Percentiles rank a stretch among this genome's conserved stretches.
Conservation (phyloP, 2,888 invertebrate genomes). For the Drosophila diplacantha region DNA sequence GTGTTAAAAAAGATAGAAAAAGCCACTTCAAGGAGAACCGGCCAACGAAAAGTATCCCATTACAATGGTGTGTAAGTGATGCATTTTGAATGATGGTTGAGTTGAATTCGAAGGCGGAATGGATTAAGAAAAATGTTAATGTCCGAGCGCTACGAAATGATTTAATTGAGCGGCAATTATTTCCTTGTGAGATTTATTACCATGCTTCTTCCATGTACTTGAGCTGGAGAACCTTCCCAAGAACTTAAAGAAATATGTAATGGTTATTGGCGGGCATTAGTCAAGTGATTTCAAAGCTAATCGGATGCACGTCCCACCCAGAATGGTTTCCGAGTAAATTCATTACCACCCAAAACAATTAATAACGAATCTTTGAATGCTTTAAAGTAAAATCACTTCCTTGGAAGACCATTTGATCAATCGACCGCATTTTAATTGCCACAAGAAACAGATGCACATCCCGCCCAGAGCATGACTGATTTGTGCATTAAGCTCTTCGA, state of each 20-base stretch:
- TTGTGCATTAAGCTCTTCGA: slow-evolving; percentile 38
- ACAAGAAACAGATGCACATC: slow-evolving; percentile 31
- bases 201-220: background rate
- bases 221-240: background rate
- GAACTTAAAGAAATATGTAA: background rate
- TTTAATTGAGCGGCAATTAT: slow-evolving; percentile 3
- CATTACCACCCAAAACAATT: background rate
- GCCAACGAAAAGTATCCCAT: slow-evolving; percentile 29
- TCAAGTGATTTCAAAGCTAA: background rate
- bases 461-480: slow-evolving; percentile 37
- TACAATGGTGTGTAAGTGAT: slow-evolving; percentile 33
- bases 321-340: slow-evolving; percentile 1
- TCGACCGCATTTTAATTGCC: slow-evolving; percentile 11
- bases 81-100: slow-evolving; percentile 33
- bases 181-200: background rate
- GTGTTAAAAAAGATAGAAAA: slow-evolving; percentile 54
- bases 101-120: slow-evolving; percentile 26
- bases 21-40: slow-evolving; percentile 62
- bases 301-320: slow-evolving; percentile 4
- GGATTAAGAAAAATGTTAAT: slow-evolving; percentile 17
- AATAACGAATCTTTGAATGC: slow-evolving; percentile 2
- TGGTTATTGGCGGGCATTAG: background rate
- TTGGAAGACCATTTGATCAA: slow-evolving; percentile 7
- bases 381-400: background rate
- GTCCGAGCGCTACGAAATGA: background rate